Conservation (phyloP, 2,113 vertebrate species). For the Rynchops niger region DNA sequence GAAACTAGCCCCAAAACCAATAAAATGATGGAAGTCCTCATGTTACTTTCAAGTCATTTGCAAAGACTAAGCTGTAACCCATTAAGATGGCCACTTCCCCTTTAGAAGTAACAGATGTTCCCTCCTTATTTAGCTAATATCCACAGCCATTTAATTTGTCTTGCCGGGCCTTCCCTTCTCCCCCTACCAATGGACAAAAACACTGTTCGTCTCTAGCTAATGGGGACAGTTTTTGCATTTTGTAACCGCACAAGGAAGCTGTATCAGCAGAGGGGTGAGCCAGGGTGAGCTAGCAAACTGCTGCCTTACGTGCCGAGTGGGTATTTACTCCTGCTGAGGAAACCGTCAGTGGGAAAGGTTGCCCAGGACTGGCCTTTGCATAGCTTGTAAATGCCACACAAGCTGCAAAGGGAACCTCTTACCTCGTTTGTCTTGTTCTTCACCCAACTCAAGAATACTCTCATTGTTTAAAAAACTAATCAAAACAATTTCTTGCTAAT, state of each 20-base stretch:
- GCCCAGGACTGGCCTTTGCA: not conserved
- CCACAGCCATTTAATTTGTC: not conserved
- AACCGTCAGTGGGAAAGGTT: not conserved
- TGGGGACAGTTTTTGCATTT: not conserved
- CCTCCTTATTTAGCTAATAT: not conserved
- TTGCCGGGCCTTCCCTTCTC: not conserved
- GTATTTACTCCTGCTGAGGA: not conserved
- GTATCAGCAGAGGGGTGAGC: not conserved
- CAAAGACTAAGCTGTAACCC: not conserved
- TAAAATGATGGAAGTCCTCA: not conserved
- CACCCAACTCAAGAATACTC: not conserved
- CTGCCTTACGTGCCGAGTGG: accelerated
- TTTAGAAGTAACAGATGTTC: constrained; percentile 48
- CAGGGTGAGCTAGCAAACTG: not conserved
- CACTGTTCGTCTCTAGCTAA: not conserved
- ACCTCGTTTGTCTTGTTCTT: not conserved
- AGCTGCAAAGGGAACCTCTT: not conserved
- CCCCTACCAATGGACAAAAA: not conserved
- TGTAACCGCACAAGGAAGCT: not conserved
- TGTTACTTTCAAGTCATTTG: not conserved
- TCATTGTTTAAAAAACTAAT: not conserved
- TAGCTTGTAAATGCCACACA: not conserved
- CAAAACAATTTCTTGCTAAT: not conserved
- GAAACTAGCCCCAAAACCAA: not conserved
- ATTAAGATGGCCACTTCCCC: constrained; percentile 27